A percentile compares a stretch with the other conserved stretches of the same genome.
Conservation (phyloP, 2,113 vertebrate species). For the Polyodon spathula region DNA sequence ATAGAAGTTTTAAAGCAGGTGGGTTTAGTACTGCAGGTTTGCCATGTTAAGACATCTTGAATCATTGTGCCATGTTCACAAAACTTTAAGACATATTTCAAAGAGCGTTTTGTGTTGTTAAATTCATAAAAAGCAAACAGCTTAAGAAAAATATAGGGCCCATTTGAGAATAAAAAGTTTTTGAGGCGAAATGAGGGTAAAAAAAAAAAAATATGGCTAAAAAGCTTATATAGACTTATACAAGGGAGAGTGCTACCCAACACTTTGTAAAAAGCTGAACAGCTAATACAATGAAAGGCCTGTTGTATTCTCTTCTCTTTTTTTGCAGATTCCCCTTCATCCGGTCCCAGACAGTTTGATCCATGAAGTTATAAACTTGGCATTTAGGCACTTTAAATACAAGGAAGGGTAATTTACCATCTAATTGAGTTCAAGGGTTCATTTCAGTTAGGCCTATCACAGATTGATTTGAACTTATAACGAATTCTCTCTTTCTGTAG, state of each 20-base stretch:
- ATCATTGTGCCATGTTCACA: too few relatives aligned
- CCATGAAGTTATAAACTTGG: constrained; percentile 92
- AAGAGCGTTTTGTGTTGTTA: too few relatives aligned
- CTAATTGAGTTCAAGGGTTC: neutral
- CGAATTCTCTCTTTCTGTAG: constrained; percentile 42
- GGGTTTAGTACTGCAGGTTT: constrained; percentile 21
- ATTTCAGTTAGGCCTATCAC: constrained; percentile 17
- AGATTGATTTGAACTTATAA: constrained; percentile 4
- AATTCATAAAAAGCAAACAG: too few relatives aligned
- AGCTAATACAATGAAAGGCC: neutral
- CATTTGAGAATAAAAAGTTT: too few relatives aligned
- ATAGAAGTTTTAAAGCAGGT: constrained; percentile 98
- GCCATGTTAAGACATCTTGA: too few relatives aligned
- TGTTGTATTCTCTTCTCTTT: constrained; percentile 14
- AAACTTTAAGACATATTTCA: too few relatives aligned
- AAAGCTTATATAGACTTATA: too few relatives aligned
- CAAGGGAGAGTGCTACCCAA: too few relatives aligned
- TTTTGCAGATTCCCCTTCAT: constrained; percentile 85
- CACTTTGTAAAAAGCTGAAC: too few relatives aligned
- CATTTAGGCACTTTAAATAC: constrained; percentile 98
- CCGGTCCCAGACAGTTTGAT: constrained; percentile 92
- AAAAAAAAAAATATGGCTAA: too few relatives aligned
- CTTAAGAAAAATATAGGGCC: too few relatives aligned
- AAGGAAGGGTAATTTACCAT: constrained; percentile 84
- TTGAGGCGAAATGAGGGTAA: too few relatives aligned